Conservation (phyloP, 2,113 vertebrate genomes). For the Rhinichthys klamathensis region DNA sequence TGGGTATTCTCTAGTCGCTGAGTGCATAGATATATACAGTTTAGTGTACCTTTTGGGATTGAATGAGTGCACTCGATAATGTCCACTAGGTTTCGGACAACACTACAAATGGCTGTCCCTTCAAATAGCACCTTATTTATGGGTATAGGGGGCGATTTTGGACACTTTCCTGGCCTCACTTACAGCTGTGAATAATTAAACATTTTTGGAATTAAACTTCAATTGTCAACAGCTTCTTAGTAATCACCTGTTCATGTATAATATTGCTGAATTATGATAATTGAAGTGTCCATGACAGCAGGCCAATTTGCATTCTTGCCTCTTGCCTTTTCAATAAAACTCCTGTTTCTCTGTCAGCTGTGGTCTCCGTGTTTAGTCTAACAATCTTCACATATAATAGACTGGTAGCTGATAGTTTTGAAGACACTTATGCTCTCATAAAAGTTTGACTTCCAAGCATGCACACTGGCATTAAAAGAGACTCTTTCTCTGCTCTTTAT, state of each 20-base stretch:
- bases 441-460: not conserved
- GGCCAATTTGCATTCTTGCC: not conserved
- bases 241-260: not conserved
- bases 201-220: not conserved
- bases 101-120: too few species aligned
- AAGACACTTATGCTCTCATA: not conserved
- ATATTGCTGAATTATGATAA: conserved; percentile 3
- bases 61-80: too few species aligned
- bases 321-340: conserved; percentile 1
- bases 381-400: not conserved
- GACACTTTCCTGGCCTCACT: conserved; percentile 5
- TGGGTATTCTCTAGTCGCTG: too few species aligned
- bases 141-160: too few species aligned
- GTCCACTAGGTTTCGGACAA: too few species aligned
- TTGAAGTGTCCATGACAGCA: not conserved
- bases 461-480: not conserved
- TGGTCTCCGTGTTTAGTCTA: not conserved
- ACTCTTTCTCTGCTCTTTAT: not conserved
- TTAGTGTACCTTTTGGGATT: too few species aligned
- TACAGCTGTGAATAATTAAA: conserved; percentile 45
- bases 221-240: conserved; percentile 4
- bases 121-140: too few species aligned
- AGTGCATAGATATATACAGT: too few species aligned
- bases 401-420: not conserved
- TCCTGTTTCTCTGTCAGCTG: not conserved